Evolutionary conservation across 2,797 vertebrate genomes (phyloP).

Genomic region (Eutrigla gurnardus): DNA sequence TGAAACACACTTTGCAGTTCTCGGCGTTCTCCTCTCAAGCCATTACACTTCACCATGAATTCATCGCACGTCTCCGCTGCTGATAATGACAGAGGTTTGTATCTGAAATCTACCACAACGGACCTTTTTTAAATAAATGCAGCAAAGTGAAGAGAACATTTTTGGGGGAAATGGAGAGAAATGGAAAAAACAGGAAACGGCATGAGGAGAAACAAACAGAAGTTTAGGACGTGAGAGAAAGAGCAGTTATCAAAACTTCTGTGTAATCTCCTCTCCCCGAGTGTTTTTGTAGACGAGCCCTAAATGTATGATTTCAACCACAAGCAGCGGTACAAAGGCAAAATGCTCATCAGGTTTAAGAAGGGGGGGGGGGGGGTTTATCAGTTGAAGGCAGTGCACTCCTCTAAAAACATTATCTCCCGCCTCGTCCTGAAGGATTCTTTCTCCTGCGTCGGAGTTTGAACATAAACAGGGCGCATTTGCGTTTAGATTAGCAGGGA

Average conservation of each 20-base stretch:
- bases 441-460: conserved; percentile 42
- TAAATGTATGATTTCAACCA: conserved; percentile 67
- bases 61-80: conserved; percentile 13
- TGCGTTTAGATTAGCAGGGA: conserved; percentile 76
- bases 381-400: conserved; percentile 60
- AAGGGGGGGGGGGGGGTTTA: conserved; percentile 45
- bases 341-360: conserved; percentile 66
- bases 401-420: conserved; percentile 68
- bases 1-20: not conserved
- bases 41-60: conserved; percentile 31
- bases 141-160: conserved; percentile 31
- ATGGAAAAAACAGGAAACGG: not conserved
- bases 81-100: conserved; percentile 25
- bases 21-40: conserved; percentile 9
- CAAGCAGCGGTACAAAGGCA: conserved; percentile 39
- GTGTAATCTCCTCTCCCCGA: conserved; percentile 39
- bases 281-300: conserved; percentile 29
- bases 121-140: conserved; percentile 23
- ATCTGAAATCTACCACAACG: conserved; percentile 46
- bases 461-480: conserved; percentile 69
- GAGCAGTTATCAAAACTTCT: conserved; percentile 45
- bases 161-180: conserved; percentile 8
- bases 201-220: conserved; percentile 21
- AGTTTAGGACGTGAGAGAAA: conserved; percentile 28
- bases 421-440: conserved; percentile 50